phyloP scores from a whole-genome alignment of 2,797 vertebrate genomes.

The Acanthiza pusilla region DNA sequence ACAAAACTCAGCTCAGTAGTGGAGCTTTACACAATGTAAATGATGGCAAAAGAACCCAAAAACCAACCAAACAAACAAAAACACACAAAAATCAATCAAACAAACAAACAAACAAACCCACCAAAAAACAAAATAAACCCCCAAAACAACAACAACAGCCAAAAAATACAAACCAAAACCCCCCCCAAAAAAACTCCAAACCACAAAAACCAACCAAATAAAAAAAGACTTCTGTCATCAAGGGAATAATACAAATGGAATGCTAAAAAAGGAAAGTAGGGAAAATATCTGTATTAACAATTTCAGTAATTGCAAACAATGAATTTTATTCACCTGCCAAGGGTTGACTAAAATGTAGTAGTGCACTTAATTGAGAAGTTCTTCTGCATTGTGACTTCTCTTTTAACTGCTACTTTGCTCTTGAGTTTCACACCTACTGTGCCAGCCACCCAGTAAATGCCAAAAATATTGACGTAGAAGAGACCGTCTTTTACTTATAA shows the following conservation, averaged over 20 bases:
- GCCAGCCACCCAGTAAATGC: neutral
- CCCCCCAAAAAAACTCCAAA: too few species aligned
- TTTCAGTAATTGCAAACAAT: neutral
- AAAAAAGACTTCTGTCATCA: neutral
- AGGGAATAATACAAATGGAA: neutral
- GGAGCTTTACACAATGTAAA: neutral
- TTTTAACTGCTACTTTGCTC: neutral
- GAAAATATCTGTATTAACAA: neutral
- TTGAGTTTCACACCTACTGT: neutral
- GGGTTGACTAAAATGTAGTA: neutral
- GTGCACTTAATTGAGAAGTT: neutral
- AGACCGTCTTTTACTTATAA: neutral
- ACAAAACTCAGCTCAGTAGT: neutral
- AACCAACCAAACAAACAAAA: too few species aligned
- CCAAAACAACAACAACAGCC: too few species aligned
- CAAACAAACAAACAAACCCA: too few species aligned
- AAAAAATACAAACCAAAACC: too few species aligned
- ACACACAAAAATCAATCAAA: too few species aligned
- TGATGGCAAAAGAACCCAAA: neutral
- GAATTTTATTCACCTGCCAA: neutral
- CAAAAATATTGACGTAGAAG: neutral
- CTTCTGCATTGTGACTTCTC: neutral
- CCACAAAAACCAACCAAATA: too few species aligned
- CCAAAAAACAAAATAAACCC: too few species aligned
- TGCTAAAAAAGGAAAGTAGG: neutral